phyloP scores from a whole-genome alignment of 2,113 vertebrate genomes.

The Opisthocomus hoazin region DNA sequence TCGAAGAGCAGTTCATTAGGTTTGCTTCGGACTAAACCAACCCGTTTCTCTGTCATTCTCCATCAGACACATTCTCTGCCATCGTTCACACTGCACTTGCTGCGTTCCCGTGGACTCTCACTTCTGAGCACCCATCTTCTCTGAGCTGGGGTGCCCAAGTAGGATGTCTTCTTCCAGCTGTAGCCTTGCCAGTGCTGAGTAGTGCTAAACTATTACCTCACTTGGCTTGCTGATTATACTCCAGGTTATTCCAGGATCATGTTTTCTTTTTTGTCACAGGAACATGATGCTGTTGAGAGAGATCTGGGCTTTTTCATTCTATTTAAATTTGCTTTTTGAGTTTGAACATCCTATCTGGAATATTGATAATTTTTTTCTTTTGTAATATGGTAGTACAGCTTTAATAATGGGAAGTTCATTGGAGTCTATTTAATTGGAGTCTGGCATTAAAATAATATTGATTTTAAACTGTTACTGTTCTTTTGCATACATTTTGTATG shows the following conservation, averaged over 20 bases:
- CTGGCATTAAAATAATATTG: neutral
- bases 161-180: neutral
- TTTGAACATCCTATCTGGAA: neutral
- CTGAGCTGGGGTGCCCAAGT: neutral
- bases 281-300: neutral
- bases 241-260: neutral
- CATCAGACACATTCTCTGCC: neutral
- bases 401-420: neutral
- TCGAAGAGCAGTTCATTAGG: neutral
- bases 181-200: neutral
- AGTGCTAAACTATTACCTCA: neutral
- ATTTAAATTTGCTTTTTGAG: neutral
- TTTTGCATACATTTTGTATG: neutral
- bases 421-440: neutral
- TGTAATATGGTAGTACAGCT: neutral
- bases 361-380: neutral
- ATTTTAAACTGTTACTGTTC: neutral
- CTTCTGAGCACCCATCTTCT: neutral
- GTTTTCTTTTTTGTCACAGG: neutral
- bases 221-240: neutral
- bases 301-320: neutral
- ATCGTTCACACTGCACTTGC: accelerated
- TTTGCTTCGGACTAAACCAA: neutral
- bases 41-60: neutral
- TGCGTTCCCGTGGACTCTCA: neutral